A percentile compares a stretch with the other conserved stretches of the same genome.
phyloP scores from a whole-genome alignment of 2,797 vertebrate species.

The Eidolon dupreanum region DNA sequence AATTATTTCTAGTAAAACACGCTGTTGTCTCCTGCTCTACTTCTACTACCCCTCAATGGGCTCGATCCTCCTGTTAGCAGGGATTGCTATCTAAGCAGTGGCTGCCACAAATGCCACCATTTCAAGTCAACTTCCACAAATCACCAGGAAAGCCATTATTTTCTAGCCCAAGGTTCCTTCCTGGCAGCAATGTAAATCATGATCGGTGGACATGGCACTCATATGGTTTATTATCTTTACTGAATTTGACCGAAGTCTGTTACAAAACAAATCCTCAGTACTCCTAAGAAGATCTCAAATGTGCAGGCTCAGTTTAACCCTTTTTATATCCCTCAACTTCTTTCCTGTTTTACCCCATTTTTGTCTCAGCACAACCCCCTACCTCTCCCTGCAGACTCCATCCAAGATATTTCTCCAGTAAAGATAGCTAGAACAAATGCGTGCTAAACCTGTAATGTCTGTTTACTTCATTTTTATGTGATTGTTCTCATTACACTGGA shows the following conservation, averaged over 20 bases:
- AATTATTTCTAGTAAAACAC: not conserved
- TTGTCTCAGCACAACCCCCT: not conserved
- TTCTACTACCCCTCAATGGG: not conserved
- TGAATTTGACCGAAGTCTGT: not conserved
- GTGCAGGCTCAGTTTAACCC: not conserved
- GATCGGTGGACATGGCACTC: not conserved
- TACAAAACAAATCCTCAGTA: not conserved
- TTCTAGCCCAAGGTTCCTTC: not conserved
- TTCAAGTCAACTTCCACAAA: not conserved
- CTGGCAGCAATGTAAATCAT: not conserved
- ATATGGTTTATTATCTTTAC: not conserved
- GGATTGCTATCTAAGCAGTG: not conserved
- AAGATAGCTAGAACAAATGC: not conserved
- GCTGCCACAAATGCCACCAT: not conserved
- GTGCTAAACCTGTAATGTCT: not conserved
- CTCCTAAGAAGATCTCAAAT: not conserved
- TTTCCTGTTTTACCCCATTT: not conserved
- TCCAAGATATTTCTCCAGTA: not conserved
- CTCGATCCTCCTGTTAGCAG: not conserved
- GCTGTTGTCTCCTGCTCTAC: not conserved
- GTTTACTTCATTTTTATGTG: not conserved
- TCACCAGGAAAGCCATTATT: not conserved
- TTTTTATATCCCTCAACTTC: not conserved
- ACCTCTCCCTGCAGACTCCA: not conserved
- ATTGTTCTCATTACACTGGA: not conserved